Percentiles rank a stretch among this genome's conserved stretches.
These are phyloP conservation scores for Semnopithecus entellus DNA, from an alignment of 2,113 vertebrate species.

Conservation along the genomic window DNA sequence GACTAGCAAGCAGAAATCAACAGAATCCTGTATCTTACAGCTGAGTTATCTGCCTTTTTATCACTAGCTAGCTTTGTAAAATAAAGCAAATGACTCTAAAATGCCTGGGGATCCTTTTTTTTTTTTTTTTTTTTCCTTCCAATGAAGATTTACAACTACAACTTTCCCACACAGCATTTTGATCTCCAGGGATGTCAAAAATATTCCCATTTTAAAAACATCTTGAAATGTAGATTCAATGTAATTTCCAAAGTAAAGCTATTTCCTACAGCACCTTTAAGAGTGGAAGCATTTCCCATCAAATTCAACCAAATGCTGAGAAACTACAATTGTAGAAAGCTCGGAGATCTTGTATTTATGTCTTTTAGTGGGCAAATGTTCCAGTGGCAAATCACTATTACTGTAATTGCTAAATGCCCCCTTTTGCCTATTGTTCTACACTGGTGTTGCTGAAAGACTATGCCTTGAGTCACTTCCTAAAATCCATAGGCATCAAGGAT, in stretches of 20 bases:
- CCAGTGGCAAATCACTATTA: not conserved
- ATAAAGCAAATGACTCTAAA: not conserved
- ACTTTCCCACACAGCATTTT: not conserved
- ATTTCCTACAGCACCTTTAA: not conserved
- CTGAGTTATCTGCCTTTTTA: not conserved
- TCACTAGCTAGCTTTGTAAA: not conserved
- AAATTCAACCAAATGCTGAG: not conserved
- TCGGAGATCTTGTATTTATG: not conserved
- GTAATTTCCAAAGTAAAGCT: not conserved
- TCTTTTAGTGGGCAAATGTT: not conserved
- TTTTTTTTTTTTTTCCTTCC: not conserved
- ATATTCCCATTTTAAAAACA: not conserved
- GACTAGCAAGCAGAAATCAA: not conserved
- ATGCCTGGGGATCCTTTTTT: not conserved
- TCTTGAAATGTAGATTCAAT: not conserved
- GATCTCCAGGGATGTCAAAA: not conserved
- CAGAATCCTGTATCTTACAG: not conserved
- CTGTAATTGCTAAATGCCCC: not conserved
- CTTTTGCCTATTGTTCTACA: not conserved
- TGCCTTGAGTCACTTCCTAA: too few species aligned
- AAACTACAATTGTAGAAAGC: not conserved
- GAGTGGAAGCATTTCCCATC: not conserved
- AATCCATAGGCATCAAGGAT: fast-evolving
- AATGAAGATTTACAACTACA: not conserved
- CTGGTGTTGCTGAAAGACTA: not conserved